Evolutionary conservation across 2,888 invertebrate genomes (phyloP).

Genomic region (Lithosia quadra): DNA sequence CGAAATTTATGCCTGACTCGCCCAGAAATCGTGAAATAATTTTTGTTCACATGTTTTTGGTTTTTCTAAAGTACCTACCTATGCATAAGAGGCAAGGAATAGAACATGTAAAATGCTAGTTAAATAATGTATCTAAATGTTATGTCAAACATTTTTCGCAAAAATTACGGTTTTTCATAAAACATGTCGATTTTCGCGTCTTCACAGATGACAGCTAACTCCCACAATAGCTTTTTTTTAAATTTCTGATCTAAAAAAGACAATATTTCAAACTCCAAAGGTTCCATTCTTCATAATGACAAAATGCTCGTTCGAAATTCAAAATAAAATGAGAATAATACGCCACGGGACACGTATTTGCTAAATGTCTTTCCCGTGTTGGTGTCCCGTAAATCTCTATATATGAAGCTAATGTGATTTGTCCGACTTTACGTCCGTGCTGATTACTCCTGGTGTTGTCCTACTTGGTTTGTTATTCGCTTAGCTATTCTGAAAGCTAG

Average conservation of each 20-base stretch:
- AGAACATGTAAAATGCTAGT: too few relatives aligned
- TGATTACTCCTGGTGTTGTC: conserved; percentile 39
- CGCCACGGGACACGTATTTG: conserved; percentile 41
- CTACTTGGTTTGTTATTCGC: conserved; percentile 17
- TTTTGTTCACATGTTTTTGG: too few relatives aligned
- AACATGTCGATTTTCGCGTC: not conserved
- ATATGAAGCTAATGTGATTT: conserved; percentile 65
- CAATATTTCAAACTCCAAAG: conserved; percentile 15
- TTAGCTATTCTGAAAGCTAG: conserved; percentile 11
- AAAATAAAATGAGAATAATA: conserved; percentile 55
- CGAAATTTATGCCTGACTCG: too few relatives aligned
- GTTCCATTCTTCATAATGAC: conserved; percentile 20
- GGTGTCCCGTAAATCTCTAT: conserved; percentile 72
- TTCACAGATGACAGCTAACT: not conserved
- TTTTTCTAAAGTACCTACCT: too few relatives aligned
- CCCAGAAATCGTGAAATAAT: too few relatives aligned
- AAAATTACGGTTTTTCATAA: not conserved
- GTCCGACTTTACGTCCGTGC: conserved; percentile 58
- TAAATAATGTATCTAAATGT: too few relatives aligned
- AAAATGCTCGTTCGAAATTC: conserved; percentile 46
- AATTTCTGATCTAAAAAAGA: not conserved
- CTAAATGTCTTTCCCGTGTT: conserved; percentile 69
- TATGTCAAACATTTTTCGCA: too few relatives aligned
- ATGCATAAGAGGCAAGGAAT: too few relatives aligned
- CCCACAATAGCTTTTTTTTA: not conserved